Evolutionary conservation across 2,797 vertebrate species (phyloP).

Genomic region (Pantherophis alleghaniensis): DNA sequence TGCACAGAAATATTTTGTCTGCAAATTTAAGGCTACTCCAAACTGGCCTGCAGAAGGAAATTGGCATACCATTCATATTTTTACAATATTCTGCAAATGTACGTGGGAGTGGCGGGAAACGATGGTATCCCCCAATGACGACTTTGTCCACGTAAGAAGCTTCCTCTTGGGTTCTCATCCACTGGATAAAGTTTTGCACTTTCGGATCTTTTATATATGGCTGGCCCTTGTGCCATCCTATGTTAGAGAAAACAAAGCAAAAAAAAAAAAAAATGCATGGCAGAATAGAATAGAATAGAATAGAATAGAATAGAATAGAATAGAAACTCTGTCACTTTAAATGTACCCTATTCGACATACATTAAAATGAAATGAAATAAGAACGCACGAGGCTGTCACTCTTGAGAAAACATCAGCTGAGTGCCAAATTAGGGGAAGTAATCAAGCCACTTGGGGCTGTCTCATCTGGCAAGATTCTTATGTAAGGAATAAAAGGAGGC

Average conservation of each 20-base stretch:
- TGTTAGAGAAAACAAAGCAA: slow-evolving; percentile 37
- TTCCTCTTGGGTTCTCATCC: slow-evolving; percentile 83
- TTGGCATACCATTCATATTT: slow-evolving; percentile 63
- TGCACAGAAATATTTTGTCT: background rate
- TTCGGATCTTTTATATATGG: slow-evolving; percentile 78
- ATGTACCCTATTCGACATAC: background rate
- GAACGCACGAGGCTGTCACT: background rate
- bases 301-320: too few species aligned
- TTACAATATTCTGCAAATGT: slow-evolving; percentile 75
- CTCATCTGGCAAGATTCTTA: background rate
- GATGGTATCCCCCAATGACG: slow-evolving; percentile 84
- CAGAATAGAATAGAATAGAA: background rate
- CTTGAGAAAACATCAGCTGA: background rate
- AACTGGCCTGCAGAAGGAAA: background rate
- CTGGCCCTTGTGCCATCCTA: slow-evolving; percentile 85
- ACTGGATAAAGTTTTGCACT: slow-evolving; percentile 86
- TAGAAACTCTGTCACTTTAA: background rate
- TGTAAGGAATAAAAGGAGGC: background rate
- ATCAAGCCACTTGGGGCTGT: background rate
- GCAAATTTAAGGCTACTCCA: background rate
- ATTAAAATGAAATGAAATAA: background rate
- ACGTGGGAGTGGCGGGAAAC: slow-evolving; percentile 79
- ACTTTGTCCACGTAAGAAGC: slow-evolving; percentile 74
- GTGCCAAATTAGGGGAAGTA: background rate
- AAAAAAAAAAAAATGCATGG: background rate